These are phyloP conservation scores for Brachyhypopomus gauderio DNA, from an alignment of 2,113 vertebrate genomes.

Conservation along the genomic window DNA sequence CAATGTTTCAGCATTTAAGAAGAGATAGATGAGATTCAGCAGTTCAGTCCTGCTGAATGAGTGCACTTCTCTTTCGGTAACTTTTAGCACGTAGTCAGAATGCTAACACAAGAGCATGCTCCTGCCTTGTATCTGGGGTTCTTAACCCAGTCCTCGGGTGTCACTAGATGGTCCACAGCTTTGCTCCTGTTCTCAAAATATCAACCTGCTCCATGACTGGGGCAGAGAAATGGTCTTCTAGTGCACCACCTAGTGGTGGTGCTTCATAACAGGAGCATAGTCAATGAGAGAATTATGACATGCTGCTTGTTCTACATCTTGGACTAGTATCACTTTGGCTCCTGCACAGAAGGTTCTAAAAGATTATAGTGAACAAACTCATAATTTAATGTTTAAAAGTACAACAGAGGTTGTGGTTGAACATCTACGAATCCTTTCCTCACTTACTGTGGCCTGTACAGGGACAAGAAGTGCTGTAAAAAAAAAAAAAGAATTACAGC, in stretches of 20 bases:
- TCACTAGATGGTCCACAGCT: too few species aligned
- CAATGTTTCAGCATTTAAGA: neutral
- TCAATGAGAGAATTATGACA: too few species aligned
- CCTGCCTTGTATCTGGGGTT: neutral
- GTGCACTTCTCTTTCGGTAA: neutral
- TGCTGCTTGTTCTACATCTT: neutral
- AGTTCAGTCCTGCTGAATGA: neutral
- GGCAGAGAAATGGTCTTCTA: too few species aligned
- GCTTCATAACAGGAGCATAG: too few species aligned
- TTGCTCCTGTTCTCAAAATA: too few species aligned
- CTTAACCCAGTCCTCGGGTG: neutral
- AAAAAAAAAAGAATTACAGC: neutral
- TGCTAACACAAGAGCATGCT: neutral
- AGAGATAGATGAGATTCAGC: neutral
- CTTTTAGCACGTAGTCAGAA: conserved; percentile 1
- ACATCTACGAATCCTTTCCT: too few species aligned
- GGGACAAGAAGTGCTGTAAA: too few species aligned
- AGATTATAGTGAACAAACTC: neutral
- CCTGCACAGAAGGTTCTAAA: neutral
- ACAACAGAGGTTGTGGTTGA: neutral
- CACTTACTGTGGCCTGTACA: neutral
- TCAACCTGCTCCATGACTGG: too few species aligned
- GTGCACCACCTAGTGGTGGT: too few species aligned
- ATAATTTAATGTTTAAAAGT: neutral
- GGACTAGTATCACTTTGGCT: too few species aligned